Conservation (phyloP, 2,888 invertebrate genomes). For the Drosophila sordidula region DNA sequence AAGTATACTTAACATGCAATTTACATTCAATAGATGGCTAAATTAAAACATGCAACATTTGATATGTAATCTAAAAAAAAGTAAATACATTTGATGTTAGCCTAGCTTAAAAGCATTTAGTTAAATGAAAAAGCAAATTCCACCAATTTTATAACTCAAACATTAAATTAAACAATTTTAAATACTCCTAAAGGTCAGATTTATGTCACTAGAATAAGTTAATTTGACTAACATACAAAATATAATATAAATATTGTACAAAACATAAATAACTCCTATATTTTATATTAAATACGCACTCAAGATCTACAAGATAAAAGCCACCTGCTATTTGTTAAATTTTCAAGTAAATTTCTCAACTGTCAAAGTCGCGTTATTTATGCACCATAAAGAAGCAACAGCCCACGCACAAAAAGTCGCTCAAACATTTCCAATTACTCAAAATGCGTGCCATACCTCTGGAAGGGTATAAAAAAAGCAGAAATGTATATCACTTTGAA, state of each 20-base stretch:
- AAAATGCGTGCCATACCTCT: conserved; percentile 23
- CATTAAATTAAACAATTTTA: not conserved
- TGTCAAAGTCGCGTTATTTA: conserved; percentile 42
- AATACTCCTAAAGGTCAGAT: not conserved
- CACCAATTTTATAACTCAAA: too few relatives aligned
- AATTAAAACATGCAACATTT: not conserved
- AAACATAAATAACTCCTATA: conserved; percentile 9
- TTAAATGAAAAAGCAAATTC: not conserved
- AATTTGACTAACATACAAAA: not conserved
- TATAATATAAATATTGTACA: not conserved
- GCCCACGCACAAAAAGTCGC: conserved; percentile 13
- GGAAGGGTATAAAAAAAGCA: conserved; percentile 7
- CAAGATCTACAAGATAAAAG: conserved; percentile 24
- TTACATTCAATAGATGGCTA: not conserved
- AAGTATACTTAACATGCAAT: conserved; percentile 20
- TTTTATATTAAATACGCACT: conserved; percentile 13
- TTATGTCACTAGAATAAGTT: not conserved
- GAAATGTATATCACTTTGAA: conserved; percentile 18
- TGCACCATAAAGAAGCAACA: conserved; percentile 24
- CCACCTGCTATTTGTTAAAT: conserved; percentile 44
- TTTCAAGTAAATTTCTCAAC: conserved; percentile 46
- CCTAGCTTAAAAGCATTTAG: not conserved
- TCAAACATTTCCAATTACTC: conserved; percentile 52
- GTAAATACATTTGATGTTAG: not conserved
- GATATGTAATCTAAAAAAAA: not conserved